Percentiles rank a stretch among this genome's conserved stretches.
phyloP scores from a whole-genome alignment of 2,113 vertebrate species.

The Prietella phreatophila region DNA sequence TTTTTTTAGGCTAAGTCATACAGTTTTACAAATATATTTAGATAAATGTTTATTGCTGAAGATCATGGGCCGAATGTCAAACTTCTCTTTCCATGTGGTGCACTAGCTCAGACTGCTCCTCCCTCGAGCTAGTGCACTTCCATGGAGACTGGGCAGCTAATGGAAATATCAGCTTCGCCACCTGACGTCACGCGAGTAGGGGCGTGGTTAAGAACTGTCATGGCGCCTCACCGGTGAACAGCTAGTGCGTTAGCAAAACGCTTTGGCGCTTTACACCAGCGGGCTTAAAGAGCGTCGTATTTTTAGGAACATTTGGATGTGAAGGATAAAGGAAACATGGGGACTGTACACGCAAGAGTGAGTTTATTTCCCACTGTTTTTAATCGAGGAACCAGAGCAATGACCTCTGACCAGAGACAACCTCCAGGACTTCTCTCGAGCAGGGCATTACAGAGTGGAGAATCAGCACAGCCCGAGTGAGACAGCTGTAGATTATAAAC shows the following conservation, averaged over 20 bases:
- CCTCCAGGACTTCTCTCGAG: background rate
- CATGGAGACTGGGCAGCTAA: background rate
- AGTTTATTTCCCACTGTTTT: slow-evolving; percentile 48
- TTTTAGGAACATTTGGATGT: slow-evolving; percentile 34
- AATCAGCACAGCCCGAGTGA: background rate
- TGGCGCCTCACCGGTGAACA: slow-evolving; percentile 60
- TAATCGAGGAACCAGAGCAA: slow-evolving; percentile 17
- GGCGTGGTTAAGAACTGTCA: slow-evolving; percentile 70
- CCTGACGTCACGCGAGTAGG: background rate
- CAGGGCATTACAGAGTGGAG: background rate
- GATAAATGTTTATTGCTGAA: background rate
- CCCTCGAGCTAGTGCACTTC: background rate
- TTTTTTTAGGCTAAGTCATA: background rate
- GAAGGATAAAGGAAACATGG: slow-evolving; percentile 71
- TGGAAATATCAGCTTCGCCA: background rate
- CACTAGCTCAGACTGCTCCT: background rate
- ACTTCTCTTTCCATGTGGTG: background rate
- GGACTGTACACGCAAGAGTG: slow-evolving; percentile 91
- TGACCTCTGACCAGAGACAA: slow-evolving; percentile 66
- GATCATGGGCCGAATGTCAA: background rate
- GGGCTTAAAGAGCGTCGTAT: slow-evolving; percentile 40
- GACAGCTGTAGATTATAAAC: background rate
- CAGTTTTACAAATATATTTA: background rate
- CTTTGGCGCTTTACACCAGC: slow-evolving; percentile 32
- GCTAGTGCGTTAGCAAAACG: slow-evolving; percentile 23